Evolutionary conservation across 2,888 invertebrate species (phyloP), one percentile per base, ranked within the genome.

Genomic region (Bhutanitis thaidina): DNA sequence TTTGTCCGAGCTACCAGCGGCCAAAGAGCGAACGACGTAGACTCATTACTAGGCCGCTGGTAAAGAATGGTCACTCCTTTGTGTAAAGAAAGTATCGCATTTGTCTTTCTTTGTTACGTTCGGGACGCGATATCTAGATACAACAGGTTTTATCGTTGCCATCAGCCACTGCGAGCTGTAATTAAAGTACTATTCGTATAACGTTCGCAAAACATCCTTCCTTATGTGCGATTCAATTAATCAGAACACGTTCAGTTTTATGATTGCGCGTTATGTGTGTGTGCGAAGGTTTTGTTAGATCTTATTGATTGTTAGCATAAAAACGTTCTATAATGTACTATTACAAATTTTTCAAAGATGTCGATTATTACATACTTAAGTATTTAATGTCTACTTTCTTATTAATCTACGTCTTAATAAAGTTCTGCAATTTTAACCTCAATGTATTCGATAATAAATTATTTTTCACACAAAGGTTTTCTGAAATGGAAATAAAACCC

Each of bases 31-130:
- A 30, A 63, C 68, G 67, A 76, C 78, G 77, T 70, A 77, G 76
- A 81, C 71, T 83, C 78, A 80, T 80, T 85, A 82, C 74, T 67
- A 63, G 65, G 56, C 65, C 62, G 64, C 63, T 58, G 56, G 67
- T 75, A 71, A 83, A 83, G 83, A 85, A 83, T 80, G 78, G 81
- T 80, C 75, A 77, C 74, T 76, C 71, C 77, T 80, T 83, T 80
- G 77, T 79, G 65, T 62, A 62, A 71, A 70, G 74, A 77, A 80
- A 76, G 72, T 71, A 72, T 68, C 69, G 71, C 73, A 82, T 83
- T 84, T 77, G 78, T 84, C 82, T 83, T 74, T 79, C 79, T 80
- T 80, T 78, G 79, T 79, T 71, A 63, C 69, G 61, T 69, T 43
- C 43, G 29, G 39, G 14, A 16, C 40, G 52, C 52, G 54, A 52